Conservation (phyloP, 1,140 invertebrate species). For the Scaptomyza hsui region DNA sequence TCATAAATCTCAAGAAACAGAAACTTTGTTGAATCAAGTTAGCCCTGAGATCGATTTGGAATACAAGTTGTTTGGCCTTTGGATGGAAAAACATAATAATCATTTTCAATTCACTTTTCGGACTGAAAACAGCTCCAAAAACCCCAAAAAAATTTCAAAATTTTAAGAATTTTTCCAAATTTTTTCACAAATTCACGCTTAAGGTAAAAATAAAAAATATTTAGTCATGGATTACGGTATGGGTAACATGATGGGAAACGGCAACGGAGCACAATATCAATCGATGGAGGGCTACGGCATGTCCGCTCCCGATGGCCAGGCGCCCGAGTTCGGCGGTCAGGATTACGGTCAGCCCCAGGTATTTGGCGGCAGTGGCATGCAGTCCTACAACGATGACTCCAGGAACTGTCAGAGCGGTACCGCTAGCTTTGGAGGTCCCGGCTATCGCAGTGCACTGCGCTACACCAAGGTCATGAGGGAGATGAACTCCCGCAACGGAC, state of each 20-base stretch:
- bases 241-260: slow-evolving; percentile 17
- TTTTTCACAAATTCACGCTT: neutral
- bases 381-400: slow-evolving; percentile 44
- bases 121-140: slow-evolving; percentile 39
- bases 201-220: neutral
- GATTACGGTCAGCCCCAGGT: slow-evolving; percentile 27
- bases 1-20: slow-evolving; percentile 25
- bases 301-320: slow-evolving; percentile 40
- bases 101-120: slow-evolving; percentile 53
- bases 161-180: slow-evolving; percentile 27
- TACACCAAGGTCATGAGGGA: slow-evolving; percentile 56
- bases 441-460: slow-evolving; percentile 62
- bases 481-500: slow-evolving; percentile 71
- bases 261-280: slow-evolving; percentile 39
- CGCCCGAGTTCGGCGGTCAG: slow-evolving; percentile 45
- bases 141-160: slow-evolving; percentile 6
- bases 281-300: slow-evolving; percentile 44
- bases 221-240: slow-evolving; percentile 58
- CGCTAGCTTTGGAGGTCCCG: slow-evolving; percentile 55
- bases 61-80: neutral
- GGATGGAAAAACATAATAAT: neutral
- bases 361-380: slow-evolving; percentile 29
- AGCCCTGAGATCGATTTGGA: slow-evolving; percentile 26
- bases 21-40: slow-evolving; percentile 25
- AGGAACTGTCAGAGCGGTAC: slow-evolving; percentile 38